Conservation (phyloP, 2,797 vertebrate species). For the Rousettus madagascariensis region DNA sequence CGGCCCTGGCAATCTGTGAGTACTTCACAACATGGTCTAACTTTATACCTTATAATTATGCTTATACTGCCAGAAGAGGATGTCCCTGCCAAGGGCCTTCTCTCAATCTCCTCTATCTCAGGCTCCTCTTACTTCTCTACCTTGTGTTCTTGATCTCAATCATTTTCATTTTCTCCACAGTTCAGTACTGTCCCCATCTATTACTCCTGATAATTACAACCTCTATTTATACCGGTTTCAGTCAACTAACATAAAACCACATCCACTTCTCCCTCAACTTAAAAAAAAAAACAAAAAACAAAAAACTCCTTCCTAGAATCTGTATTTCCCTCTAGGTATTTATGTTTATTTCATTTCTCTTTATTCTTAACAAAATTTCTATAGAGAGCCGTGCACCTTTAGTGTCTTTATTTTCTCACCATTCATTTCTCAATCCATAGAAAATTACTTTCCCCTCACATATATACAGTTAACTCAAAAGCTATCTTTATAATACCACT, state of each 20-base stretch:
- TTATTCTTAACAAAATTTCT: neutral
- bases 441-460: neutral
- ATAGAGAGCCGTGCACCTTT: neutral
- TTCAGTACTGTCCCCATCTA: neutral
- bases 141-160: neutral
- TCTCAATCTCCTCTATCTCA: neutral
- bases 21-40: neutral
- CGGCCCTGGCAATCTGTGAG: neutral
- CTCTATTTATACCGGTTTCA: neutral
- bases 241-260: neutral
- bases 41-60: neutral
- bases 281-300: slow-evolving; percentile 22
- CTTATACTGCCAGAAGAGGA: neutral
- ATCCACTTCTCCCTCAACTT: neutral
- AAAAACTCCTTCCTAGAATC: neutral
- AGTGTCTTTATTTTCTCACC: neutral
- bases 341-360: neutral
- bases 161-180: neutral
- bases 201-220: neutral
- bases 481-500: neutral
- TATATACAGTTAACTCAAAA: neutral
- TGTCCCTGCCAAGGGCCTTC: neutral
- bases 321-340: neutral
- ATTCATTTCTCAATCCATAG: neutral
- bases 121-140: neutral